Percentiles rank a stretch among this genome's conserved stretches.
These are phyloP conservation scores for Dryobates pubescens DNA, from an alignment of 2,797 vertebrate species.

Conservation along the genomic window DNA sequence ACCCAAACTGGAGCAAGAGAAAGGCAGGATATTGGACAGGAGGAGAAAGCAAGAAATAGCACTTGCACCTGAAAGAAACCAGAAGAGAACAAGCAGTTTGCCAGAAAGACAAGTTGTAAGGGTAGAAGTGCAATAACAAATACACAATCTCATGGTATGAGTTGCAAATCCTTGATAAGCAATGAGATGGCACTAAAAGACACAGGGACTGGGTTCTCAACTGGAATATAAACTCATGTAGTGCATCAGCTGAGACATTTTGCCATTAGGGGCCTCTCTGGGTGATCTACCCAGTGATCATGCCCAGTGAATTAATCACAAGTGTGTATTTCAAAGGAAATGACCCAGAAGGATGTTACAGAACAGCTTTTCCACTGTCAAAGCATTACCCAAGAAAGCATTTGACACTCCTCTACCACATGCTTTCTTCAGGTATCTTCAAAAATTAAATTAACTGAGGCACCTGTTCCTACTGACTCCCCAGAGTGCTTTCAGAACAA, in stretches of 20 bases:
- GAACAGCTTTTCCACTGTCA: background rate
- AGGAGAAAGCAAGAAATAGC: conserved; percentile 69
- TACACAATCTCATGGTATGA: background rate
- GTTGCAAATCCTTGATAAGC: background rate
- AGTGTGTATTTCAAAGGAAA: background rate
- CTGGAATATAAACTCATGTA: background rate
- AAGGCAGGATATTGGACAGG: conserved; percentile 65
- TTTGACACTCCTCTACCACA: background rate
- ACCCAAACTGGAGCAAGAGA: conserved; percentile 60
- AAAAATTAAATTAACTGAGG: background rate
- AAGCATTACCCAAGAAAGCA: background rate
- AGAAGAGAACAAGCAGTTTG: conserved; percentile 63
- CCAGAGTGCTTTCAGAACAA: background rate
- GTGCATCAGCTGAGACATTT: background rate
- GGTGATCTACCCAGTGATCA: background rate
- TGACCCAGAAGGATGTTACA: background rate
- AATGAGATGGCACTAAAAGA: background rate
- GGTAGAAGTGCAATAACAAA: background rate
- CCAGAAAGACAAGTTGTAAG: conserved; percentile 33
- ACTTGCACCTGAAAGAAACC: conserved; percentile 75
- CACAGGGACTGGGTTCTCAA: background rate
- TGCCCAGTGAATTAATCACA: background rate
- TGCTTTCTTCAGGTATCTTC: background rate
- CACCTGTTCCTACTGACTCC: background rate
- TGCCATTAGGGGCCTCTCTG: background rate